Evolutionary conservation across 1,140 invertebrate genomes (phyloP), one percentile per base, ranked within the genome.

Genomic region (Hyles euphorbiae): DNA sequence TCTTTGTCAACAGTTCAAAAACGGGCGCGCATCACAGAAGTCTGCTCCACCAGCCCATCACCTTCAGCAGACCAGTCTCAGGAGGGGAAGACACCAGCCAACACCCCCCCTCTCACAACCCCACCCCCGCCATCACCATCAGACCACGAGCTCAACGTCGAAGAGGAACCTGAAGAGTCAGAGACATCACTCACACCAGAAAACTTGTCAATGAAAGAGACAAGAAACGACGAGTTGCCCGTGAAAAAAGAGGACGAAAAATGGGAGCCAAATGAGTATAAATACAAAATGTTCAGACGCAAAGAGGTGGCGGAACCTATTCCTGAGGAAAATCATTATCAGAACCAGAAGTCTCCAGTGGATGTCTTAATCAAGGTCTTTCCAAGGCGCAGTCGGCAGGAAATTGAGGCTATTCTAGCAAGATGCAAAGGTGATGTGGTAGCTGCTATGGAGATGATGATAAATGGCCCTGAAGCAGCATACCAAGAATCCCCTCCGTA

Each of bases 391-490:
- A 93, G 96, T 68, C 91, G 95, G 34, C 92, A 92, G 32, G 95
- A 97, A 62, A 94, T 98, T 1, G 96, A 98, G 80, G 91, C 94
- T 5, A 91, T 96, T 50, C 90, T 98, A 89, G 89, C 93, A 87
- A 90, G 94, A 78, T 94, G 91, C 74, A 93, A 93, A 85, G 96
- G 96, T 0, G 96, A 98, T 76, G 94, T 97, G 0, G 92, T 98
- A 0, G 94, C 96, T 68, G 96, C 96, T 1, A 98, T 98, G 92
- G 96, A 98, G 77, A 92, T 95, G 51, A 92, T 97, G 91, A 90
- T 96, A 10, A 93, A 93, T 69, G 93, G 93, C 46, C 90, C 90
- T 54, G 85, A 87, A 11, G 78, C 87, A 12, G 63, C 81, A 0
- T 54, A 68, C 40, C 84, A 87, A 34, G 85, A 88, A 47, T 86